Evolutionary conservation across 2,888 invertebrate genomes (phyloP).

Genomic region (Napeogenes inachia): DNA sequence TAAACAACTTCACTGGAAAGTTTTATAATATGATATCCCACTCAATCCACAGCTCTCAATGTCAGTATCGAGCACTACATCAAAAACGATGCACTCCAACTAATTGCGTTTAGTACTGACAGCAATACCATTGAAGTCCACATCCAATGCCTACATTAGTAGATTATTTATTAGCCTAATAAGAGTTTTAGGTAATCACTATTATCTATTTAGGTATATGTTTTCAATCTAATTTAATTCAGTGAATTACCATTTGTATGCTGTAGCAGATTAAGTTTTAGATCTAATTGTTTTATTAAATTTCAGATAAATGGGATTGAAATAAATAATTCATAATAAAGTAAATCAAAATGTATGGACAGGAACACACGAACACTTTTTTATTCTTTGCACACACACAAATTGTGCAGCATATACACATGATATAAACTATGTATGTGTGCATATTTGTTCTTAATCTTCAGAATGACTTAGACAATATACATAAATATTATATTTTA

Average conservation of each 20-base stretch:
- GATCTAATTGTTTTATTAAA: no score
- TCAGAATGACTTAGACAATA: not conserved
- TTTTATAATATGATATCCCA: slow-evolving; percentile 43
- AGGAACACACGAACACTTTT: no score
- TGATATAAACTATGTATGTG: no score
- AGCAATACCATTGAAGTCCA: slow-evolving; percentile 50
- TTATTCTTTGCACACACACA: no score
- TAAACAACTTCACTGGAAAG: slow-evolving; percentile 8
- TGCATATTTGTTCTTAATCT: no score
- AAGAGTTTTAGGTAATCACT: slow-evolving; percentile 29
- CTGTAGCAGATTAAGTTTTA: no score
- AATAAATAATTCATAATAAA: no score
- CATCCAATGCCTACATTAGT: slow-evolving; percentile 35
- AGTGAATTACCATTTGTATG: no score
- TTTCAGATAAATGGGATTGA: no score
- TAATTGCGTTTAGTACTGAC: slow-evolving; percentile 75
- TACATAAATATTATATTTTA: not conserved
- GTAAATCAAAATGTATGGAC: no score
- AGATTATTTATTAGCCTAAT: slow-evolving; percentile 38
- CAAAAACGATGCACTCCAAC: slow-evolving; percentile 76
- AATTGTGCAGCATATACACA: no score
- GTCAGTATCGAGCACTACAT: slow-evolving; percentile 64
- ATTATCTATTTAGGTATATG: not conserved
- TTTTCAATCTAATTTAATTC: not conserved
- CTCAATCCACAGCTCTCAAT: slow-evolving; percentile 41